Conservation (phyloP, 2,113 vertebrate genomes). For the Phoenicopterus ruber region DNA sequence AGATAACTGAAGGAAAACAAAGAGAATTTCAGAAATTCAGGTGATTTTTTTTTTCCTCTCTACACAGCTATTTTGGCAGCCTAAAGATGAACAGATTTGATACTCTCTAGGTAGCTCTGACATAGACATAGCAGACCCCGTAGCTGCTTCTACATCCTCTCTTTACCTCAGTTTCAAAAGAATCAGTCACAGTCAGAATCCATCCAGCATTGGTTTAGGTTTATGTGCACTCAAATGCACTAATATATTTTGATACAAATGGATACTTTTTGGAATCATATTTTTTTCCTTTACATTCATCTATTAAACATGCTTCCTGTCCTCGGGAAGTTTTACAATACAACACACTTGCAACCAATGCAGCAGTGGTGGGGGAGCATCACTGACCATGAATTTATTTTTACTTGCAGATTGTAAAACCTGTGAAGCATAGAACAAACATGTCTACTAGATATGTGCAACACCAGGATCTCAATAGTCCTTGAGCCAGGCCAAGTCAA, state of each 20-base stretch:
- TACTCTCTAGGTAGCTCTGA: neutral
- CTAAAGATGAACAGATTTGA: neutral
- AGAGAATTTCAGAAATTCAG: neutral
- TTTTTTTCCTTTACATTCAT: neutral
- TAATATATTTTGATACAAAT: neutral
- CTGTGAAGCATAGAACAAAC: neutral
- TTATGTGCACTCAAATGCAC: neutral
- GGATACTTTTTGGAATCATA: neutral
- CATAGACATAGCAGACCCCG: neutral
- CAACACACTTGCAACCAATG: neutral
- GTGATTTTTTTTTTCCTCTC: neutral
- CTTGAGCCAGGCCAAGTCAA: neutral
- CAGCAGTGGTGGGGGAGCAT: neutral
- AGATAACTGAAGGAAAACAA: neutral
- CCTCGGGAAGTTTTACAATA: neutral
- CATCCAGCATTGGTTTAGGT: neutral
- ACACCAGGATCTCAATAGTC: neutral
- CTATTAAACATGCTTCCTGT: neutral
- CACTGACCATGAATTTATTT: neutral
- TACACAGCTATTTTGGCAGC: neutral
- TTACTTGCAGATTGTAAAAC: neutral
- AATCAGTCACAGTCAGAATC: neutral
- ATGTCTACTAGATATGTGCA: neutral
- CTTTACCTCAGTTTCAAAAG: neutral
- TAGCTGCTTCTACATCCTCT: neutral